Conservation (phyloP, 2,113 vertebrate genomes). For the Caloenas nicobarica region DNA sequence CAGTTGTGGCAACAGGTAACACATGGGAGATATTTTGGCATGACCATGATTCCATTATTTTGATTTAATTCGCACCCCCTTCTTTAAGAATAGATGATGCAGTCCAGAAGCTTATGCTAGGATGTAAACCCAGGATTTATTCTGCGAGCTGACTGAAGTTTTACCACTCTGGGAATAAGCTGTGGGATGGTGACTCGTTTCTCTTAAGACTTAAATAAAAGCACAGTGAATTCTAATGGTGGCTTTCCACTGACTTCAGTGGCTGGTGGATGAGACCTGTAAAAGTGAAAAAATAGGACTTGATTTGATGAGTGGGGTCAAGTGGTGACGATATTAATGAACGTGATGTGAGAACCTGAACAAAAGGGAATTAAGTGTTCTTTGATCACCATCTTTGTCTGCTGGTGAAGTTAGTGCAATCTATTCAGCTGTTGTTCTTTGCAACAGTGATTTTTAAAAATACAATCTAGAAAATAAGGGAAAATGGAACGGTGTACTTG, state of each 20-base stretch:
- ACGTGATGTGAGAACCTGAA: not conserved
- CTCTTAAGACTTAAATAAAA: not conserved
- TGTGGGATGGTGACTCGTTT: not conserved
- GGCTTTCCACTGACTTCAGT: not conserved
- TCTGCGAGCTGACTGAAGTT: not conserved
- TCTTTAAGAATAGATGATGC: not conserved
- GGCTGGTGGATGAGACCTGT: not conserved
- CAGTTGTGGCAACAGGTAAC: not conserved
- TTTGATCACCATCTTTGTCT: not conserved
- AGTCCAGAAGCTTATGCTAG: not conserved
- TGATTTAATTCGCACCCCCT: not conserved
- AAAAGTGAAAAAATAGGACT: not conserved
- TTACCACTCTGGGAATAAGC: not conserved
- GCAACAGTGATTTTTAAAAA: not conserved
- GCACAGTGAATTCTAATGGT: not conserved
- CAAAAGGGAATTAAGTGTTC: not conserved
- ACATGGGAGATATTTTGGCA: not conserved
- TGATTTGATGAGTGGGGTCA: fast-evolving
- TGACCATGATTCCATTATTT: not conserved
- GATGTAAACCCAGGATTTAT: not conserved
- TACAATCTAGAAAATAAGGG: not conserved
- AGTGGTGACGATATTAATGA: not conserved
- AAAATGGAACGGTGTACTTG: not conserved
- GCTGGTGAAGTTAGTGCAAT: not conserved
- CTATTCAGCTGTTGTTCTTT: not conserved